A percentile compares a stretch with the other conserved stretches of the same genome.
phyloP scores from a whole-genome alignment of 2,797 vertebrate species.

The Valencia hispanica region DNA sequence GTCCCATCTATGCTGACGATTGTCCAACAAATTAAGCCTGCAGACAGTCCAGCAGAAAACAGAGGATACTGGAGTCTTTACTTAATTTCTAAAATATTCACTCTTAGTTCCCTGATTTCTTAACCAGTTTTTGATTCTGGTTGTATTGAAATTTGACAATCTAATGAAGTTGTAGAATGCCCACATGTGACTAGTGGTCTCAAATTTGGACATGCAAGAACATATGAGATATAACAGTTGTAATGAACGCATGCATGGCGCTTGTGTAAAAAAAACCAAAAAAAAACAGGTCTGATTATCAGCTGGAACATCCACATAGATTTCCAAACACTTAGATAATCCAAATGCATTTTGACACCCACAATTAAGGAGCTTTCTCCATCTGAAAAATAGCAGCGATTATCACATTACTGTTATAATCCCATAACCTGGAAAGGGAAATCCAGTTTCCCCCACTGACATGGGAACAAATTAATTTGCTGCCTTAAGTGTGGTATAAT shows the following conservation, averaged over 20 bases:
- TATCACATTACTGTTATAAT: constrained; percentile 35
- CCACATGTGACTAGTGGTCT: no score
- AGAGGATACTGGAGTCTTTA: neutral
- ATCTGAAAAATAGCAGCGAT: constrained; percentile 19
- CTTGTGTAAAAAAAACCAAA: neutral
- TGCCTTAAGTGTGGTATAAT: constrained; percentile 42
- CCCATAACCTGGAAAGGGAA: constrained; percentile 37
- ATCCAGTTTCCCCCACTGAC: constrained; percentile 21
- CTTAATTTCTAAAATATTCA: neutral
- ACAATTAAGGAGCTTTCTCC: constrained; percentile 19
- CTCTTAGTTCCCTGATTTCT: neutral
- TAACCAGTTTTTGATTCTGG: neutral
- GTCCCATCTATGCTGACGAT: neutral
- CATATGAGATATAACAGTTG: neutral
- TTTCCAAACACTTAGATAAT: neutral
- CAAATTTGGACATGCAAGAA: neutral
- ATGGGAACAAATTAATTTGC: constrained; percentile 33
- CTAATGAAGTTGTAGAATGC: neutral
- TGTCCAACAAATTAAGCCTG: neutral
- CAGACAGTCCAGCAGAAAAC: neutral
- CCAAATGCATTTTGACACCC: constrained; percentile 5
- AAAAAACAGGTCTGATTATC: neutral
- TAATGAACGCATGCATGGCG: neutral
- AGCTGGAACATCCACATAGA: neutral
- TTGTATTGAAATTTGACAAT: neutral